Conservation (phyloP, 2,797 vertebrate genomes). For the Clarias fuscus region DNA sequence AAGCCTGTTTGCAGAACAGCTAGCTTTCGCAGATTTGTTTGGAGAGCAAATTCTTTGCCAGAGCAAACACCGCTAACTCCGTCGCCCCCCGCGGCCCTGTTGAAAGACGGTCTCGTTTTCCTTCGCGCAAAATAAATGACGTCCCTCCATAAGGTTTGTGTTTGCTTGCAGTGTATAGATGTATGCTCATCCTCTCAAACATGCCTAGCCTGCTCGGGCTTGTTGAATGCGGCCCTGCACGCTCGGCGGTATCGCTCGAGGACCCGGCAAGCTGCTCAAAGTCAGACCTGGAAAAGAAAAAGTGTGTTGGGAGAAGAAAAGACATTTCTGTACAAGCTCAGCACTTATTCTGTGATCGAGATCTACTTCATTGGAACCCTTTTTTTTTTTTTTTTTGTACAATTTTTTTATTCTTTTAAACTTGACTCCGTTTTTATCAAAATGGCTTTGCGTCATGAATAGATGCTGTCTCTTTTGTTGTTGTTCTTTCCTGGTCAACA, state of each 20-base stretch:
- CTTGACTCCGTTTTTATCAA: neutral
- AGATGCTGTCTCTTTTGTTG: neutral
- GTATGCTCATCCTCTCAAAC: slow-evolving; percentile 27
- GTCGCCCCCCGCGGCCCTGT: slow-evolving; percentile 45
- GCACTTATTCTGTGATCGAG: neutral
- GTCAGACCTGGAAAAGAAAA: neutral
- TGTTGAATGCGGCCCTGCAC: slow-evolving; percentile 46
- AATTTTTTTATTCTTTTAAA: neutral
- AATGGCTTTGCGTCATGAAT: neutral
- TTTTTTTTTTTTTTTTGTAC: neutral
- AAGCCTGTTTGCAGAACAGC: slow-evolving; percentile 59
- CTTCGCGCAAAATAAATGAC: slow-evolving; percentile 58
- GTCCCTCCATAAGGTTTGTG: slow-evolving; percentile 47
- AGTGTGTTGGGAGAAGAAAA: neutral
- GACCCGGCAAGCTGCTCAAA: slow-evolving; percentile 33
- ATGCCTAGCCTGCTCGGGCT: slow-evolving; percentile 52
- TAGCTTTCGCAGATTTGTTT: slow-evolving; percentile 63
- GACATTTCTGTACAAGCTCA: neutral
- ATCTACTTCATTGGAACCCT: neutral
- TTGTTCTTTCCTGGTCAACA: too few relatives aligned
- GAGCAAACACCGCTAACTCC: slow-evolving; percentile 60
- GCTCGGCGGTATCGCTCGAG: neutral
- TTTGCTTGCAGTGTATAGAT: slow-evolving; percentile 33
- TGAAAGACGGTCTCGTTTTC: slow-evolving; percentile 60
- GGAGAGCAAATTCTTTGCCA: slow-evolving; percentile 67